A percentile compares a stretch with the other conserved stretches of the same genome.
Evolutionary conservation across 2,888 invertebrate genomes (phyloP).

Genomic region (Cylloceria caligata): DNA sequence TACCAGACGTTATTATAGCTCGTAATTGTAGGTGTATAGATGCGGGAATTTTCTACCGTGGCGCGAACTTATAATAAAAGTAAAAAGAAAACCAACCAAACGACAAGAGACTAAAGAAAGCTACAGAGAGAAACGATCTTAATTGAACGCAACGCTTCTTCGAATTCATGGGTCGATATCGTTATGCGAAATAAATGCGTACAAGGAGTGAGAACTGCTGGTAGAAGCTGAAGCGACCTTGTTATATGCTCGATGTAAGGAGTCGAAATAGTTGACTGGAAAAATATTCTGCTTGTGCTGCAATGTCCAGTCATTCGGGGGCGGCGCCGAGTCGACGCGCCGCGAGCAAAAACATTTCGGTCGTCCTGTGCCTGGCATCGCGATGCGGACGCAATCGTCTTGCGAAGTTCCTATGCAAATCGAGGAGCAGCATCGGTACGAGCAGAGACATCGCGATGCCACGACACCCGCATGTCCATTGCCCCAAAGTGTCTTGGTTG

Average conservation of each 20-base stretch:
- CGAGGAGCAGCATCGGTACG: constrained; percentile 36
- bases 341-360: constrained; percentile 51
- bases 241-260: constrained; percentile 46
- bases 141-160: constrained; percentile 54
- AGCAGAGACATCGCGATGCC: constrained; percentile 57
- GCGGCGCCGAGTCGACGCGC: constrained; percentile 60
- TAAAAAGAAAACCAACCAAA: constrained; percentile 13
- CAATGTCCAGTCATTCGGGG: constrained; percentile 57
- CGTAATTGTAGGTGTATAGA: constrained; percentile 3
- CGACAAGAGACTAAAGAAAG: constrained; percentile 12
- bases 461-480: constrained; percentile 71
- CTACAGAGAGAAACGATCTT: constrained; percentile 19
- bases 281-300: constrained; percentile 57
- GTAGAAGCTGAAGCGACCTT: constrained; percentile 43
- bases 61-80: constrained; percentile 5
- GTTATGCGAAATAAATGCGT: constrained; percentile 63
- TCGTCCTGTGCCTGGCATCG: constrained; percentile 65
- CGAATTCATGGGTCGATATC: constrained; percentile 47
- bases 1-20: neutral
- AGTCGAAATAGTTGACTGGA: constrained; percentile 31
- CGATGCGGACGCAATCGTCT: constrained; percentile 70
- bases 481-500: constrained; percentile 68
- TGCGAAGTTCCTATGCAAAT: constrained; percentile 76
- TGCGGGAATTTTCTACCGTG: neutral
- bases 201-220: constrained; percentile 43